Conservation (phyloP, 2,888 invertebrate species). For the Cordilura impudica region DNA sequence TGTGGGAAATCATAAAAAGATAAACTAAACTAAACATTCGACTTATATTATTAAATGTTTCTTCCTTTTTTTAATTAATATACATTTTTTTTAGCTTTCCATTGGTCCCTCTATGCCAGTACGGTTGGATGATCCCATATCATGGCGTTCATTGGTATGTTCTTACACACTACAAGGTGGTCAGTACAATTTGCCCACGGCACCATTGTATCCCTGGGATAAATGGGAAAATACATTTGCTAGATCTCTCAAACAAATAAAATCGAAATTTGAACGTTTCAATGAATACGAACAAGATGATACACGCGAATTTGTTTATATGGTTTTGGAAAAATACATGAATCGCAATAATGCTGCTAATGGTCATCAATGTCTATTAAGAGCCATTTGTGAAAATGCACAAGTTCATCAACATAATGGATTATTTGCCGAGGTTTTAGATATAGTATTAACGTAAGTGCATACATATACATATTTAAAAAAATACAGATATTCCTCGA, state of each 20-base stretch:
- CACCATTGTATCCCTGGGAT: conserved; percentile 73
- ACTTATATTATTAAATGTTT: no score
- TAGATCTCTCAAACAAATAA: conserved; percentile 65
- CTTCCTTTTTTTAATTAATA: background rate
- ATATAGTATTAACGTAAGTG: conserved; percentile 69
- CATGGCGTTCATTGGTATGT: conserved; percentile 71
- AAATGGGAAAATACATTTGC: conserved; percentile 73
- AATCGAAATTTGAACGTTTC: conserved; percentile 58
- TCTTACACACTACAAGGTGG: conserved; percentile 70
- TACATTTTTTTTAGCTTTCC: conserved; percentile 59
- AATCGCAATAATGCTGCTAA: conserved; percentile 56
- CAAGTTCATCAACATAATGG: conserved; percentile 72
- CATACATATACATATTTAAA: background rate
- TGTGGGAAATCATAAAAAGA: no score
- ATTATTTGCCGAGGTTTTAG: conserved; percentile 70
- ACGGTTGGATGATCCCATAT: conserved; percentile 69
- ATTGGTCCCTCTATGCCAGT: conserved; percentile 70
- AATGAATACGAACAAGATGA: conserved; percentile 69
- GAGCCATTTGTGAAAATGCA: conserved; percentile 76
- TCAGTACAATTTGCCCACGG: conserved; percentile 69
- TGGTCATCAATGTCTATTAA: conserved; percentile 71
- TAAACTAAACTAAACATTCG: no score
- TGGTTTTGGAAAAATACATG: conserved; percentile 71
- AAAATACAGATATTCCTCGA: no score
- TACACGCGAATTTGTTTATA: conserved; percentile 71